Conservation (phyloP, 1,140 invertebrate species). For the Sesamia nonagrioides region DNA sequence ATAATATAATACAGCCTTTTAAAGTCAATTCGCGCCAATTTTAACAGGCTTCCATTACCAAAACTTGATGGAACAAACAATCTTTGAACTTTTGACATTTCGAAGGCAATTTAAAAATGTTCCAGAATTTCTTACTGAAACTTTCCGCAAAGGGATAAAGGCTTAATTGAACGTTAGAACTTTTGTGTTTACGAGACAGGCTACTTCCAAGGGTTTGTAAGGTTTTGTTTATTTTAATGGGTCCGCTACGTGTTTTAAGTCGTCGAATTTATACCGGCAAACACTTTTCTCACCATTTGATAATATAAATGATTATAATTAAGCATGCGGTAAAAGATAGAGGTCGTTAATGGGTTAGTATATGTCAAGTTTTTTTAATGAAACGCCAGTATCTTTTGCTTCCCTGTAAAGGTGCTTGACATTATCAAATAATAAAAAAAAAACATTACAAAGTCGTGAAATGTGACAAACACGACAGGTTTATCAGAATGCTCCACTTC, state of each 20-base stretch:
- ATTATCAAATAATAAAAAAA: not conserved
- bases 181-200: not conserved
- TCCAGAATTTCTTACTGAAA: not conserved
- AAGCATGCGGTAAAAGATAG: not conserved
- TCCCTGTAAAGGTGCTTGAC: too few species aligned
- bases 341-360: not conserved
- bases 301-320: not conserved
- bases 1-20: not conserved
- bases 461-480: not conserved
- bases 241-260: not conserved
- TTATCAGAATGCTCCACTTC: conserved; percentile 2
- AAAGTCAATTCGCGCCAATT: conserved; percentile 1
- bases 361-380: too few species aligned
- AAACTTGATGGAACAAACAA: not conserved
- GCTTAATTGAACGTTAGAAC: not conserved
- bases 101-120: conserved; percentile 16
- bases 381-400: too few species aligned
- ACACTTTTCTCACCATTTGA: not conserved
- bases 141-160: not conserved
- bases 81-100: conserved; percentile 27
- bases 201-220: not conserved
- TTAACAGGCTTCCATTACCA: not conserved
- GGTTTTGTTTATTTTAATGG: not conserved
- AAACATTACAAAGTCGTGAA: not conserved
- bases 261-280: not conserved